Percentiles rank a stretch among this genome's conserved stretches.
Conservation (phyloP, 2,113 vertebrate species). For the Anhinga rufa region DNA sequence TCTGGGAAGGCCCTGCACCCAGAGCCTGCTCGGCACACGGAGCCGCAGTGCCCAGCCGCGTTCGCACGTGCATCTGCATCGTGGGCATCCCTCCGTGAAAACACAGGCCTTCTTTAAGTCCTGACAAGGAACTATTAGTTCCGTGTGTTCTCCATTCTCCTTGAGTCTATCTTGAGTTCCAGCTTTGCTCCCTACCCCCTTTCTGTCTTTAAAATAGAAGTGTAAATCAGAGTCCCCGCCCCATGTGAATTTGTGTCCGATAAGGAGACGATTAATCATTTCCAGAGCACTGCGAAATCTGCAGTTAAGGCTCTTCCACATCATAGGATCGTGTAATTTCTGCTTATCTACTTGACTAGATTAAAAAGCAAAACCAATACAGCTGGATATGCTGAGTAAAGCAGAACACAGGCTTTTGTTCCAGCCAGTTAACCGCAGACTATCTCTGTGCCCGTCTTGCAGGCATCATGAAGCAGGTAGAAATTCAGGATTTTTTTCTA, state of each 20-base stretch:
- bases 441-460: neutral
- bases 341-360: neutral
- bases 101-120: neutral
- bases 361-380: neutral
- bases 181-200: neutral
- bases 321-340: neutral
- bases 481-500: neutral
- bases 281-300: neutral
- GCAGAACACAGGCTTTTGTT: neutral
- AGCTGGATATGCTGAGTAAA: neutral
- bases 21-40: fast-evolving
- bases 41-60: fast-evolving
- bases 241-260: neutral
- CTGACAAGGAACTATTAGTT: neutral
- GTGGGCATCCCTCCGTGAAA: neutral
- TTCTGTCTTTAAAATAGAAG: neutral
- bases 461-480: neutral
- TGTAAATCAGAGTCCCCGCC: fast-evolving
- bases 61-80: neutral
- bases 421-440: neutral
- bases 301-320: neutral
- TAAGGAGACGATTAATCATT: neutral
- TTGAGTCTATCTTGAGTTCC: neutral
- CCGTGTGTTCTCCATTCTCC: neutral
- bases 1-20: no score